Evolutionary conservation across 2,888 invertebrate species (phyloP).

Genomic region (Lasioglossum figueresi): DNA sequence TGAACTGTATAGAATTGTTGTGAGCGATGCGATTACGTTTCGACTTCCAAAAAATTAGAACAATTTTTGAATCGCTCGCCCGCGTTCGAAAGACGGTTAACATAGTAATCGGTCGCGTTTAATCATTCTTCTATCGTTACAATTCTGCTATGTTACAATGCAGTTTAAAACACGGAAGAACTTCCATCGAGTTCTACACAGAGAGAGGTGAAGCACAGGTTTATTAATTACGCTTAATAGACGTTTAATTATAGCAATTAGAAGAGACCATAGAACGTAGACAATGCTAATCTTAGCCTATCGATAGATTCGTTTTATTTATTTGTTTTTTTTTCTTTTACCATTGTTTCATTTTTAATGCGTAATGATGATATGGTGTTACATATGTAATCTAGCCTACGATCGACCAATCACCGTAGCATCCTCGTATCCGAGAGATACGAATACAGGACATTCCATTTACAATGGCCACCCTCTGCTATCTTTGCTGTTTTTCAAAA

Average conservation of each 20-base stretch:
- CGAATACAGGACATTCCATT: background rate
- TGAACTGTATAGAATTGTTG: conserved; percentile 9
- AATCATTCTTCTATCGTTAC: conserved; percentile 47
- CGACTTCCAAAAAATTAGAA: conserved; percentile 7
- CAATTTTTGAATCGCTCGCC: conserved; percentile 18
- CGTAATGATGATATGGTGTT: conserved; percentile 73
- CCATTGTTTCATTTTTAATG: conserved; percentile 40
- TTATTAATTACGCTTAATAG: conserved; percentile 64
- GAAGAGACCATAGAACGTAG: conserved; percentile 69
- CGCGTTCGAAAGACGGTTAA: conserved; percentile 30
- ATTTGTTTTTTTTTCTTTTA: background rate
- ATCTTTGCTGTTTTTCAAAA: background rate
- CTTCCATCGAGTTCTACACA: conserved; percentile 63
- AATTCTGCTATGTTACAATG: conserved; percentile 80
- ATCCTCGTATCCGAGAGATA: conserved; percentile 19
- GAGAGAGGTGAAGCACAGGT: conserved; percentile 69
- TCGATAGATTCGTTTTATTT: conserved; percentile 63
- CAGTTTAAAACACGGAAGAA: conserved; percentile 69
- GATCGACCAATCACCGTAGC: conserved; percentile 42
- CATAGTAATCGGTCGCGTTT: conserved; percentile 63
- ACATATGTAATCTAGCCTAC: conserved; percentile 69
- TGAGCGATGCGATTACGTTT: conserved; percentile 30
- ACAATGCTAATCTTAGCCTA: conserved; percentile 70
- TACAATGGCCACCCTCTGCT: background rate
- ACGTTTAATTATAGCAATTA: conserved; percentile 65